Conservation (phyloP, 2,797 vertebrate genomes). For the Fundulus diaphanus region DNA sequence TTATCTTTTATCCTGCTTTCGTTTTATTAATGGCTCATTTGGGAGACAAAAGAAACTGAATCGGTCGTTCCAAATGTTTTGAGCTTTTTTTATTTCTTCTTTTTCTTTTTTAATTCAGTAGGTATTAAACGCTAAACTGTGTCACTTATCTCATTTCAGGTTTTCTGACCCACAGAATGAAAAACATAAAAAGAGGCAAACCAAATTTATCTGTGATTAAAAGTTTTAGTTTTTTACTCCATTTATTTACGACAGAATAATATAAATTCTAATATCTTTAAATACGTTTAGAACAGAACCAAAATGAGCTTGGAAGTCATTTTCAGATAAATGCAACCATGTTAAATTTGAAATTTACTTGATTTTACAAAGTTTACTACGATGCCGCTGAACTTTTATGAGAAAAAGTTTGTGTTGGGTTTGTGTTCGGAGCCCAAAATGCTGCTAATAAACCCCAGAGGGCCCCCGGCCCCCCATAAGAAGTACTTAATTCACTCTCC, state of each 20-base stretch:
- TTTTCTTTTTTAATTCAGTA: not conserved
- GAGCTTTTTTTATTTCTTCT: too few relatives aligned
- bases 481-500: constrained; percentile 1
- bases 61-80: not conserved
- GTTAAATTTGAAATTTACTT: not conserved
- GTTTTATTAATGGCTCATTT: not conserved
- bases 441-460: constrained; percentile 4
- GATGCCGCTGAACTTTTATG: not conserved
- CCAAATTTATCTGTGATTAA: not conserved
- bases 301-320: not conserved
- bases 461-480: not conserved
- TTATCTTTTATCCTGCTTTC: not conserved
- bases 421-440: not conserved
- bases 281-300: not conserved
- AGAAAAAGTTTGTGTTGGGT: not conserved
- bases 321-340: not conserved
- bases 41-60: not conserved
- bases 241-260: not conserved
- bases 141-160: too few relatives aligned
- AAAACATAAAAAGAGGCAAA: not conserved
- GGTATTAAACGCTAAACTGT: too few relatives aligned
- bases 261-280: not conserved
- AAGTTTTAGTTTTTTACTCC: not conserved
- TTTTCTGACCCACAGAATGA: not conserved
- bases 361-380: not conserved